Percentiles rank a stretch among this genome's conserved stretches.
Evolutionary conservation across 1,140 invertebrate species (phyloP).

Genomic region (Diabrotica virgifera): DNA sequence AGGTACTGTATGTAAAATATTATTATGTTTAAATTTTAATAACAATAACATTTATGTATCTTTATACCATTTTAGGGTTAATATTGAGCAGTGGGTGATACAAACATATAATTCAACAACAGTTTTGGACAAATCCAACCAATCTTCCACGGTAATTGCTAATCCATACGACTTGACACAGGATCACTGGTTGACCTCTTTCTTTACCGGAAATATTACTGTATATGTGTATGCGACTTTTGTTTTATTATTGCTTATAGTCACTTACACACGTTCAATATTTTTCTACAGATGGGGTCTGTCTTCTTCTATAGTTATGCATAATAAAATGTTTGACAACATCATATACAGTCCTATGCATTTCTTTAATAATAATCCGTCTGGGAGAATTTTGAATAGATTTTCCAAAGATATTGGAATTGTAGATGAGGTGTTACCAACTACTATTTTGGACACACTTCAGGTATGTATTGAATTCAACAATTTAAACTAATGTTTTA

Average conservation of each 20-base stretch:
- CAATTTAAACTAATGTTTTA: background rate
- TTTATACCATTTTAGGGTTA: background rate
- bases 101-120: background rate
- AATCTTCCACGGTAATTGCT: background rate
- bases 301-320: slow-evolving; percentile 58
- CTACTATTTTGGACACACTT: slow-evolving; percentile 70
- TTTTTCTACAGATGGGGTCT: slow-evolving; percentile 75
- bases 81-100: background rate
- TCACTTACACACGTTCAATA: slow-evolving; percentile 61
- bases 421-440: slow-evolving; percentile 80
- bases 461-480: slow-evolving; percentile 57
- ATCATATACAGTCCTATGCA: slow-evolving; percentile 78
- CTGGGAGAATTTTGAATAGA: slow-evolving; percentile 71
- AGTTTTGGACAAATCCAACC: background rate
- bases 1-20: no score
- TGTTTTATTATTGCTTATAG: slow-evolving; percentile 43
- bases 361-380: slow-evolving; percentile 86
- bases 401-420: slow-evolving; percentile 75
- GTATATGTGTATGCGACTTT: slow-evolving; percentile 42
- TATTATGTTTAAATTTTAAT: no score
- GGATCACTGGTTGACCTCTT: slow-evolving; percentile 65
- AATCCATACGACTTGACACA: slow-evolving; percentile 80
- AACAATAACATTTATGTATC: no score
- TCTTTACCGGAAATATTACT: slow-evolving; percentile 27
- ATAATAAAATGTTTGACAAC: slow-evolving; percentile 79